These are phyloP conservation scores for Perca flavescens DNA, from an alignment of 2,113 vertebrate genomes.

Conservation along the genomic window DNA sequence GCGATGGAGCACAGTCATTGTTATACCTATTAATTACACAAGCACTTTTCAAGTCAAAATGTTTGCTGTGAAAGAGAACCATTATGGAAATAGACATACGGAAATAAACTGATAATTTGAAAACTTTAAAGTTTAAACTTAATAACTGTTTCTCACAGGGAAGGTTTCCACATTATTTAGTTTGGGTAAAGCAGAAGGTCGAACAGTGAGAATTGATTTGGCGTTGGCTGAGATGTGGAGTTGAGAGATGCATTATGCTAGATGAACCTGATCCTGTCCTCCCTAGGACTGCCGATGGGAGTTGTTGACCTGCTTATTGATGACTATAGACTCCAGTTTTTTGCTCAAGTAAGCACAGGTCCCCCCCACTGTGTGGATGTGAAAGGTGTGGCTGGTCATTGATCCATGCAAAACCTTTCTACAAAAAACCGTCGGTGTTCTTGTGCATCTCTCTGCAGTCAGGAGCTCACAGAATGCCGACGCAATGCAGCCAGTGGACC, in stretches of 20 bases:
- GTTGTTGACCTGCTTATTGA: constrained; percentile 69
- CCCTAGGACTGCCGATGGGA: constrained; percentile 48
- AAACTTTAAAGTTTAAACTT: neutral
- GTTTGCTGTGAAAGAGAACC: neutral
- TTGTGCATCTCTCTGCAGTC: constrained; percentile 63
- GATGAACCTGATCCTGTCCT: constrained; percentile 66
- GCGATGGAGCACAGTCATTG: neutral
- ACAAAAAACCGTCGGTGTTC: constrained; percentile 39
- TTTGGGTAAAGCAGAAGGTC: constrained; percentile 53
- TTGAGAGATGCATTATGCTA: constrained; percentile 65
- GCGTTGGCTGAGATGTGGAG: constrained; percentile 57
- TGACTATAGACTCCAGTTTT: constrained; percentile 60
- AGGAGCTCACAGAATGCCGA: constrained; percentile 54
- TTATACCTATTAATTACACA: neutral
- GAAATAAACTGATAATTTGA: neutral
- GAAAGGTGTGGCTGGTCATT: constrained; percentile 57
- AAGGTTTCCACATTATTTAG: constrained; percentile 11
- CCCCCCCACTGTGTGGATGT: neutral
- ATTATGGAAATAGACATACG: neutral
- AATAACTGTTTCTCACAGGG: neutral
- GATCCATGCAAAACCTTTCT: constrained; percentile 68
- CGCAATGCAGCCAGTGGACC: constrained; percentile 73
- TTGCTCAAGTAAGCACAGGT: constrained; percentile 73
- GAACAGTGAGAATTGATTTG: constrained; percentile 54
- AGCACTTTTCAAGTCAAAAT: neutral